Percentiles rank a stretch among this genome's conserved stretches.
phyloP scores from a whole-genome alignment of 2,797 vertebrate species.

The Spatula clypeata region DNA sequence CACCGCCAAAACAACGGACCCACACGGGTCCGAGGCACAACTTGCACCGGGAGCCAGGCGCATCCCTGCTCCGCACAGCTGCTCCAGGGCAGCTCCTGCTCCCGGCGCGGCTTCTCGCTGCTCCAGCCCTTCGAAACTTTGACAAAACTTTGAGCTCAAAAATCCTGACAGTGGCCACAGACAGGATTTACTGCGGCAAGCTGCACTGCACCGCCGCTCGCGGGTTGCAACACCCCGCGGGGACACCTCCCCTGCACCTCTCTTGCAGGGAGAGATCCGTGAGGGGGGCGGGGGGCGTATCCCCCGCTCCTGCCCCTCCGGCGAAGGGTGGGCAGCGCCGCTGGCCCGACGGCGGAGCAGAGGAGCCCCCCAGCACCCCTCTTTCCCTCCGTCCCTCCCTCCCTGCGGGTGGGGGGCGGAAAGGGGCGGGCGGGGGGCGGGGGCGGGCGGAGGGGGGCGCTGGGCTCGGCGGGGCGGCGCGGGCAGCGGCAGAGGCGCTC shows the following conservation, averaged over 20 bases:
- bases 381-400: not conserved
- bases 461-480: not conserved
- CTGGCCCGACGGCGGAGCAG: not conserved
- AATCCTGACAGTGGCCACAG: rapidly evolving
- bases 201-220: not conserved
- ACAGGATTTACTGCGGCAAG: not conserved
- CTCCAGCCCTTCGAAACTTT: not conserved
- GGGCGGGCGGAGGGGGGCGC: not conserved
- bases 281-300: not conserved
- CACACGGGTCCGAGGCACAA: not conserved
- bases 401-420: not conserved
- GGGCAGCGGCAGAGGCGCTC: not conserved
- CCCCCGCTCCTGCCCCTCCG: too few species aligned
- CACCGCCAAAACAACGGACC: not conserved
- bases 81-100: not conserved
- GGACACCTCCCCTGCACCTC: too few species aligned
- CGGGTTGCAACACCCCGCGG: too few species aligned
- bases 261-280: not conserved
- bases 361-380: not conserved
- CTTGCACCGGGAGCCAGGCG: not conserved
- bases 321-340: not conserved
- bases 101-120: not conserved
- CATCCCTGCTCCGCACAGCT: not conserved
- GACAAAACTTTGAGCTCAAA: not conserved
- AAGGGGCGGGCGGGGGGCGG: not conserved